Base-by-base conservation (phyloP, 1,140 invertebrate genomes). In the Drosophila lacertosa region DNA sequence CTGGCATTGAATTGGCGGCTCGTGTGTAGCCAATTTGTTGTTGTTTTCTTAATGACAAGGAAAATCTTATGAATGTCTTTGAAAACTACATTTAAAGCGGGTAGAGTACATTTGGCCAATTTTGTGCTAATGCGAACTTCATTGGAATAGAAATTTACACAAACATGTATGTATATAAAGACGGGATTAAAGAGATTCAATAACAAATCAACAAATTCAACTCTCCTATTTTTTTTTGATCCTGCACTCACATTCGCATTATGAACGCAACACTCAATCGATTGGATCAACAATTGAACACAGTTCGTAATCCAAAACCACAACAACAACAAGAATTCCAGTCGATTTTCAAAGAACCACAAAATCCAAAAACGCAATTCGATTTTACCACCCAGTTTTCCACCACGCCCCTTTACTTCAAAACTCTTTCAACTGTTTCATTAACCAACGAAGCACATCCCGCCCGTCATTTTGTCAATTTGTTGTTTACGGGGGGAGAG, bases 351-450 rank as follows among this genome's bases (percentile, higher is more conserved):
- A 2, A 24, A 33, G 10, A 44, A 29, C 39, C 32, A 10, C 33
- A 29, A 15, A 47, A 29, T 22, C 7, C 24, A 13, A 29, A 48
- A 48, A 16, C 24, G 10, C 54, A 57, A 57, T 44, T 32, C 37
- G 22, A 53, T 37, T 16, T 18, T 4, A 7, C n/a, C n/a, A 2
- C 37, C 37, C 39, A n/a, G 3, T 22, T 18, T 10, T 7, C 39
- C 9, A n/a, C n/a, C n/a, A n/a, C n/a, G n/a, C n/a, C n/a, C n/a
- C n/a, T n/a, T n/a, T n/a, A n/a, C 16, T 10, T 20, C 4, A 9
- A 15, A 26, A 60, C 32, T 60, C 40, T 26, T 55, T 55, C 24
- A 53, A 51, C 39, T 63, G 45, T 67, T 67, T 62, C 39, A 62
- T 53, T 62, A 60, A 60, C 42, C 42, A 57, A 18, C 45, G 39